These are phyloP conservation scores for Cervus canadensis DNA, from an alignment of 2,113 vertebrate genomes.

Conservation along the genomic window DNA sequence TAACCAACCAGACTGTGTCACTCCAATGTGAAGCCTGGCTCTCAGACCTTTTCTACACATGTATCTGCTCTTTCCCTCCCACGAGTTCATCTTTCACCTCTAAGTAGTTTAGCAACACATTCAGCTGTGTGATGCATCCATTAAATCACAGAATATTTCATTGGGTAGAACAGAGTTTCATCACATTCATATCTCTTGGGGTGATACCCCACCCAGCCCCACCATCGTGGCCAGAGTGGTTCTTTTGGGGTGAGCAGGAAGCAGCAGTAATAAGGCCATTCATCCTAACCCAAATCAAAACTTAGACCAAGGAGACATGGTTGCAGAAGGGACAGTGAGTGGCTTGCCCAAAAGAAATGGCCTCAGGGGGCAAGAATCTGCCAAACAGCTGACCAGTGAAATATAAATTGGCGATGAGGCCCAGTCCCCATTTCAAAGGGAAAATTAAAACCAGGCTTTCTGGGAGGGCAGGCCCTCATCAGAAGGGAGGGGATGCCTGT, in stretches of 20 bases:
- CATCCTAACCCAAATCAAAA: neutral
- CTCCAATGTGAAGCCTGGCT: neutral
- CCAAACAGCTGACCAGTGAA: slow-evolving; percentile 73
- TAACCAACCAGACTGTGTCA: neutral
- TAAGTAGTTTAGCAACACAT: neutral
- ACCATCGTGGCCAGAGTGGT: neutral
- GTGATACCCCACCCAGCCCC: neutral
- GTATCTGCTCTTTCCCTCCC: neutral
- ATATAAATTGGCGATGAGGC: slow-evolving; percentile 61
- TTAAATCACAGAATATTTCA: neutral
- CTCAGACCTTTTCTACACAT: neutral
- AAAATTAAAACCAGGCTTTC: slow-evolving; percentile 75
- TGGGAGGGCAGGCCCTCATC: slow-evolving; percentile 42
- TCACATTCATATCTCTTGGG: neutral
- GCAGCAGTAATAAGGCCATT: neutral
- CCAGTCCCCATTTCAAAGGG: slow-evolving; percentile 55
- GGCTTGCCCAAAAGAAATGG: slow-evolving; percentile 51
- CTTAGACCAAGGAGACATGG: neutral
- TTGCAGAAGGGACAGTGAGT: slow-evolving; percentile 28
- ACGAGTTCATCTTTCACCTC: neutral
- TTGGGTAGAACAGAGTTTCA: neutral
- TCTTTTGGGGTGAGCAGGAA: neutral
- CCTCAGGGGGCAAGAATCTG: slow-evolving; percentile 38
- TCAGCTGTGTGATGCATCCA: neutral
- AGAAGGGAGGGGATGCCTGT: slow-evolving; percentile 67